Conservation (phyloP, 2,888 invertebrate genomes). For the Seladonia tumulorum region DNA sequence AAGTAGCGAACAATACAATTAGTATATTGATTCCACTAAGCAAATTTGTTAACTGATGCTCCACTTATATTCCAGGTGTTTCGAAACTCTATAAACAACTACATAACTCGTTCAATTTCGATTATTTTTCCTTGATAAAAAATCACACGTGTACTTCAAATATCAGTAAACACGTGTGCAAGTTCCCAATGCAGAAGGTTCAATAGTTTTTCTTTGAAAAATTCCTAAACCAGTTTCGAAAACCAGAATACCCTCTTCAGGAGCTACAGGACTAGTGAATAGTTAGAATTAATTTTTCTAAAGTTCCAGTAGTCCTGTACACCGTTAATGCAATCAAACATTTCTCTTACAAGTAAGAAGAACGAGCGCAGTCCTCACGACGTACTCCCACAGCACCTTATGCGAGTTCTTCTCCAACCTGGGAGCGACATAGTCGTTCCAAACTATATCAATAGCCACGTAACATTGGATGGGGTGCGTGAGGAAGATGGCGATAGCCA, state of each 20-base stretch:
- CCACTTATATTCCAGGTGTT: too few species aligned
- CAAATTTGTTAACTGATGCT: too few species aligned
- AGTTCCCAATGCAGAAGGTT: neutral
- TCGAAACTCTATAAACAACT: too few species aligned
- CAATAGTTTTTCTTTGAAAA: neutral
- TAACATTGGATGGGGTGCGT: slow-evolving; percentile 98
- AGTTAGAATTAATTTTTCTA: neutral
- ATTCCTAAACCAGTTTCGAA: neutral
- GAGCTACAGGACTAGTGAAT: neutral
- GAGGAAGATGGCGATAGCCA: slow-evolving; percentile 94
- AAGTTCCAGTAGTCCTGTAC: neutral
- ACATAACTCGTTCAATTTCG: too few species aligned
- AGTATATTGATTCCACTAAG: too few species aligned
- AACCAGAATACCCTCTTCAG: neutral
- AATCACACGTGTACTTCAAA: too few species aligned
- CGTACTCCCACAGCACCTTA: slow-evolving; percentile 90
- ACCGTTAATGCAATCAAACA: neutral
- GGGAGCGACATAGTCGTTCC: slow-evolving; percentile 91
- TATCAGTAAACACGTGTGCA: too few species aligned
- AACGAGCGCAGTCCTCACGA: slow-evolving; percentile 91
- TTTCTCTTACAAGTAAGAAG: slow-evolving; percentile 92
- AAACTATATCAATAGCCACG: slow-evolving; percentile 96
- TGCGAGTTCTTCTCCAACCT: slow-evolving; percentile 87
- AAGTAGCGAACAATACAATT: slow-evolving; percentile 70
- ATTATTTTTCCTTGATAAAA: too few species aligned